phyloP scores from a whole-genome alignment of 2,113 vertebrate genomes.

The Colius striatus region DNA sequence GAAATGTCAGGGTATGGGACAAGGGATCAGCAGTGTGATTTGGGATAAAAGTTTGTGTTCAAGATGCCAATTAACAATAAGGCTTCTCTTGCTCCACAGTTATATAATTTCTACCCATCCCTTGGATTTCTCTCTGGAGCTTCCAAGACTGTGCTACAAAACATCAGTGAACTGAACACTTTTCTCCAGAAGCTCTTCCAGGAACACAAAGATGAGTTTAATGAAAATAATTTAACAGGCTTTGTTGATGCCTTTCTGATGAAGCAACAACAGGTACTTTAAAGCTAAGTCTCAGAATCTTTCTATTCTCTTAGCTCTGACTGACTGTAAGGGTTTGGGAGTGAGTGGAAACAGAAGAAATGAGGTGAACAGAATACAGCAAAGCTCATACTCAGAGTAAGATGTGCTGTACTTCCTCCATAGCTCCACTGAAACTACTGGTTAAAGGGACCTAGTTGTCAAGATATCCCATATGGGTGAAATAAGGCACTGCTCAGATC shows the following conservation, averaged over 20 bases:
- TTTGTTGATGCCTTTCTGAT: constrained; percentile 74
- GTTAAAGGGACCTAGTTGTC: neutral
- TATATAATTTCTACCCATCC: constrained; percentile 71
- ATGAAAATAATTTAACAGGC: constrained; percentile 68
- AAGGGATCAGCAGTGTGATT: neutral
- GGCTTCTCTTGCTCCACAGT: constrained; percentile 32
- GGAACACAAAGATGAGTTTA: constrained; percentile 45
- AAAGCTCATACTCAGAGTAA: neutral
- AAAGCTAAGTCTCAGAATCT: neutral
- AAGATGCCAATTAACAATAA: neutral
- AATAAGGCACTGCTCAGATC: neutral
- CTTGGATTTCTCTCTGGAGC: constrained; percentile 65
- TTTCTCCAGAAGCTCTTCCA: constrained; percentile 59
- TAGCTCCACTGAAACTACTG: neutral
- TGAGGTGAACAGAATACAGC: neutral
- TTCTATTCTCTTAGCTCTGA: neutral
- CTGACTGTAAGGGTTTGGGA: neutral
- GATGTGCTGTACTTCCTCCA: neutral
- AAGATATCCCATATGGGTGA: accelerated
- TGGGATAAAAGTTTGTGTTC: neutral
- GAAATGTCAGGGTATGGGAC: neutral
- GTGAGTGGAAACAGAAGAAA: neutral
- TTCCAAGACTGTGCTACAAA: constrained; percentile 45
- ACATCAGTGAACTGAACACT: neutral
- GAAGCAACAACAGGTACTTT: constrained; percentile 69